A percentile compares a stretch with the other conserved stretches of the same genome.
Evolutionary conservation across 2,888 invertebrate species (phyloP).

Genomic region (Cepaea hortensis): DNA sequence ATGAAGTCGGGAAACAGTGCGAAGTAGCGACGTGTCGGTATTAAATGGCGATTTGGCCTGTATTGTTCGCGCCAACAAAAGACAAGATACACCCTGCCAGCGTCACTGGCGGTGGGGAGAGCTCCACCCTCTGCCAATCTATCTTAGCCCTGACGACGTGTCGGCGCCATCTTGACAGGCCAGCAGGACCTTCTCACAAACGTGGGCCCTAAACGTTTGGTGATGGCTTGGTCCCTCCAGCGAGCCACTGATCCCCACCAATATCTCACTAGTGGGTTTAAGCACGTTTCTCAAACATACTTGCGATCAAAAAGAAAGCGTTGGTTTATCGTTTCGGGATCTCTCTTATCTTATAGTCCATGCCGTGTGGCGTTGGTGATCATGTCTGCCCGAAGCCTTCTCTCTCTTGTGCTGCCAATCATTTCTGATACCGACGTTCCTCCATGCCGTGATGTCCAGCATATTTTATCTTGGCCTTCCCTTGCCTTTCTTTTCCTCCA

Average conservation of each 20-base stretch:
- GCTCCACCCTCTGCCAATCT: slow-evolving; percentile 11
- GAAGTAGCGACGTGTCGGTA: background rate
- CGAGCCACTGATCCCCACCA: background rate
- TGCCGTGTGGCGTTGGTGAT: too few relatives aligned
- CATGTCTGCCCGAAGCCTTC: too few relatives aligned
- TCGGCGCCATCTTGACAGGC: slow-evolving; percentile 1
- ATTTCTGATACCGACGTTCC: too few relatives aligned
- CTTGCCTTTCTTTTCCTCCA: too few relatives aligned
- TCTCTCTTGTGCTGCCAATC: too few relatives aligned
- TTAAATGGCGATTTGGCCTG: background rate
- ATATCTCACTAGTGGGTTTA: background rate
- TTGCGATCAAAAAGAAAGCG: too few relatives aligned
- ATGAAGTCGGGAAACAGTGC: background rate
- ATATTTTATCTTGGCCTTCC: too few relatives aligned
- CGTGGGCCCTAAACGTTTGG: background rate
- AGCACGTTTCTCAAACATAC: too few relatives aligned
- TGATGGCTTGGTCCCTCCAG: too few relatives aligned
- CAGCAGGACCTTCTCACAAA: background rate
- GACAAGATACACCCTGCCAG: background rate
- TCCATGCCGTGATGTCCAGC: too few relatives aligned
- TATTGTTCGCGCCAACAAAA: background rate
- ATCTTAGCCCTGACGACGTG: background rate
- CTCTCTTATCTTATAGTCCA: too few relatives aligned
- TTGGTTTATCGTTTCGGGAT: too few relatives aligned
- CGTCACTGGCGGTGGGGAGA: background rate